Evolutionary conservation across 2,797 vertebrate genomes (phyloP).

Genomic region (Gymnothorax reevesii): DNA sequence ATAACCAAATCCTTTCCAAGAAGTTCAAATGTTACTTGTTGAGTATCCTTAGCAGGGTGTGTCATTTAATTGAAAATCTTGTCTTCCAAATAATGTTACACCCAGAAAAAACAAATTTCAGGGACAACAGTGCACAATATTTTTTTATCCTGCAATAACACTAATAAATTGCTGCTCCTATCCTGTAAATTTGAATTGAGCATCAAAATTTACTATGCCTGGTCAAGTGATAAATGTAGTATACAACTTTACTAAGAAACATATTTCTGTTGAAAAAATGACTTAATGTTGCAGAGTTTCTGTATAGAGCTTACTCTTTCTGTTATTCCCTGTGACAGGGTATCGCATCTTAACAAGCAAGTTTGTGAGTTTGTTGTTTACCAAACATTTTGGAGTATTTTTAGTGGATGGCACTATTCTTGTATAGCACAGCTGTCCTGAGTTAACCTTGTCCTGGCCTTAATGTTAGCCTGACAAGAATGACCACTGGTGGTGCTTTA

Average conservation of each 20-base stretch:
- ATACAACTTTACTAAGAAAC: not conserved
- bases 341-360: not conserved
- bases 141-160: not conserved
- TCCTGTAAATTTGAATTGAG: not conserved
- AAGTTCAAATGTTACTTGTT: not conserved
- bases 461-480: slow-evolving; percentile 1
- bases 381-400: not conserved
- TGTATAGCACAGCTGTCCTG: not conserved
- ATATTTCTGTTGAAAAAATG: not conserved
- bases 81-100: not conserved
- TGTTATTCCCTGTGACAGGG: not conserved
- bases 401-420: not conserved
- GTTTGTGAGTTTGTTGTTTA: not conserved
- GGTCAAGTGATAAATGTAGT: not conserved
- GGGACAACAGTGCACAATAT: not conserved
- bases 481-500: not conserved
- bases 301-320: not conserved
- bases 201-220: not conserved
- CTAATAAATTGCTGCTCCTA: not conserved
- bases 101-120: not conserved
- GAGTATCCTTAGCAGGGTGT: no score
- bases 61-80: not conserved
- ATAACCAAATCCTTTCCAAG: not conserved
- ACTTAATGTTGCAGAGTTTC: not conserved
- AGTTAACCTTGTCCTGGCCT: not conserved